Base-by-base conservation (phyloP, 2,113 vertebrate species). In the Leuciscus idus region DNA sequence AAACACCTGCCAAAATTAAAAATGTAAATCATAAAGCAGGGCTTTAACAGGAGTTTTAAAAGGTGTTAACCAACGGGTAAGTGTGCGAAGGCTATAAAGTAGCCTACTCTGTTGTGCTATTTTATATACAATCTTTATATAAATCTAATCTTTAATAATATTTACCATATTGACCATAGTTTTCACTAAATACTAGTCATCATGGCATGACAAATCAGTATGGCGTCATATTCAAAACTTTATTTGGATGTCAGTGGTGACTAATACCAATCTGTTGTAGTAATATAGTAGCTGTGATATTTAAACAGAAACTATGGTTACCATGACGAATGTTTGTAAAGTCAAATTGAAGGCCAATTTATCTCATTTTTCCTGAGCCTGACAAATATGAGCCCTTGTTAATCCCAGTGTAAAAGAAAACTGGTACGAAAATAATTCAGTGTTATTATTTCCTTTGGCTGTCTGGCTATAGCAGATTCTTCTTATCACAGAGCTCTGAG, bases 391-490 rank as follows among this genome's bases (percentile, higher is more conserved):
- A 83, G 50, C 21, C 48, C 6, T 46, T n/a, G 5, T 50, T 87
- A 78, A 78, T 81, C 85, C 57, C 30, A 50, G 62, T 12, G 28
- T 68, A 61, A 61, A 66, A 59, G n/a, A 87, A 87, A 84, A 79
- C 33, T 64, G 33, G 62, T 82, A 64, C 70, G 30, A 68, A 46
- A 76, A 84, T 84, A 52, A 83, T 77, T 87, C 64, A 66, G 78
- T 83, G 52, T 85, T 82, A 76, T 61, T 73, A 81, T 85, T 87
- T 83, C 64, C 55, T 82, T 55, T 55, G 81, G 86, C 78, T 73
- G 26, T 23, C 52, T 36, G 33, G 39, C 33, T 39, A 26, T 78
- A 36, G 26, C 52, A 84, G 59, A 84, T 81, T 84, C 33, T 48
- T 80, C 62, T 81, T 84, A 84, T 73, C 68, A 57, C 55, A 3